Conservation (phyloP, 2,113 vertebrate genomes). For the Pitta sordida region DNA sequence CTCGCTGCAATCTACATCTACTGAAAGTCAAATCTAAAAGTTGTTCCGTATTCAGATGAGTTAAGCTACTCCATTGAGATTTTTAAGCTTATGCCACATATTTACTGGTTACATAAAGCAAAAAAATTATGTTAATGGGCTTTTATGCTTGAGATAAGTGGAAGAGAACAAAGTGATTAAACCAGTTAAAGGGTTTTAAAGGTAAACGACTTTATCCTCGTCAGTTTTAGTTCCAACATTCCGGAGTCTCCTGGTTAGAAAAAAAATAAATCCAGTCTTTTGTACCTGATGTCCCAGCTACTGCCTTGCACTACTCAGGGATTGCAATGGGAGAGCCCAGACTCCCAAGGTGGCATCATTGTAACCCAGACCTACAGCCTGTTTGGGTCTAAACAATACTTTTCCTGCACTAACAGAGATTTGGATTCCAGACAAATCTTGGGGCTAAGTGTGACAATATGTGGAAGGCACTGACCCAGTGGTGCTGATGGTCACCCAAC, state of each 20-base stretch:
- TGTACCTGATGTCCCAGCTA: neutral
- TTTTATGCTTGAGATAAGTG: neutral
- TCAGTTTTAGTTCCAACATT: neutral
- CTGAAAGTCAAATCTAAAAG: neutral
- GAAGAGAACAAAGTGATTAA: neutral
- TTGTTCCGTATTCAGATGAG: neutral
- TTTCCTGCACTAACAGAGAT: rapidly evolving
- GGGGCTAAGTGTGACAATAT: neutral
- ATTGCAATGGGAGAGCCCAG: neutral
- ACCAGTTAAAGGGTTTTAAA: neutral
- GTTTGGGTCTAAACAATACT: neutral
- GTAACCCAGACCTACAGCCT: neutral
- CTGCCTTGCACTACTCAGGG: rapidly evolving
- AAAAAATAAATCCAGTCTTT: neutral
- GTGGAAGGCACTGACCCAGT: neutral
- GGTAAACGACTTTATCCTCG: neutral
- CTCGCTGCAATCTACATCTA: neutral
- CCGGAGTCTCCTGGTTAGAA: neutral
- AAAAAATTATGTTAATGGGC: neutral
- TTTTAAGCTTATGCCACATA: neutral
- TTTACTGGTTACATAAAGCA: neutral
- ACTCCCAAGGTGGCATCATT: neutral
- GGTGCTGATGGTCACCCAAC: neutral
- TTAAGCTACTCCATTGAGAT: neutral
- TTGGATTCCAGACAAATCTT: neutral